phyloP scores from a whole-genome alignment of 2,797 vertebrate species.

The Eleutherodactylus coqui region DNA sequence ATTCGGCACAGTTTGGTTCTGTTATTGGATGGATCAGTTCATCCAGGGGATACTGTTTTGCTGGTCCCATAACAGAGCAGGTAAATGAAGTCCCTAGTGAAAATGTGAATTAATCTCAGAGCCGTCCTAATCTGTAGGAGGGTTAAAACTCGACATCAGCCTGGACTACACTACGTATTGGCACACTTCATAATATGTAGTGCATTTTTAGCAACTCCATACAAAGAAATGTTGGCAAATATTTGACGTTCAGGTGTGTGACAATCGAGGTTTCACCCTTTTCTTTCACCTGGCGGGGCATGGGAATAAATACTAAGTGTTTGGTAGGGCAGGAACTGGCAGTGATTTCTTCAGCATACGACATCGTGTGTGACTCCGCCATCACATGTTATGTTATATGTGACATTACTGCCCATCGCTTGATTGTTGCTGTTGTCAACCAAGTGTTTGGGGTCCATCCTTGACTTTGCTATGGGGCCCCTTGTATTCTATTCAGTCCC shows the following conservation, averaged over 20 bases:
- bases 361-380: background rate
- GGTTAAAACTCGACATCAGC: no score
- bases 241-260: constrained; percentile 37
- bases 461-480: no score
- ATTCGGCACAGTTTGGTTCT: no score
- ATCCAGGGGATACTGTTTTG: no score
- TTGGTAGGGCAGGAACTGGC: background rate
- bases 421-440: background rate
- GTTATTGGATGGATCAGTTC: no score
- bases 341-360: constrained; percentile 2
- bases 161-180: background rate
- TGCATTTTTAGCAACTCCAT: background rate
- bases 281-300: constrained; percentile 1
- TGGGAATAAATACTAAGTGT: constrained; percentile 1
- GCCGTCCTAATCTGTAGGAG: no score
- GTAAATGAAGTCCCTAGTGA: no score
- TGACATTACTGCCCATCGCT: background rate
- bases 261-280: constrained; percentile 5
- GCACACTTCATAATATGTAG: background rate
- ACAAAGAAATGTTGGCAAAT: constrained; percentile 17
- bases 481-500: no score
- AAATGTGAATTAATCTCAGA: no score
- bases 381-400: background rate
- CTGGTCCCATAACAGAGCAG: no score
- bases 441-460: no score